Evolutionary conservation across 1,140 invertebrate genomes (phyloP).

Genomic region (Pachyrhynchus sulphureomaculatus): DNA sequence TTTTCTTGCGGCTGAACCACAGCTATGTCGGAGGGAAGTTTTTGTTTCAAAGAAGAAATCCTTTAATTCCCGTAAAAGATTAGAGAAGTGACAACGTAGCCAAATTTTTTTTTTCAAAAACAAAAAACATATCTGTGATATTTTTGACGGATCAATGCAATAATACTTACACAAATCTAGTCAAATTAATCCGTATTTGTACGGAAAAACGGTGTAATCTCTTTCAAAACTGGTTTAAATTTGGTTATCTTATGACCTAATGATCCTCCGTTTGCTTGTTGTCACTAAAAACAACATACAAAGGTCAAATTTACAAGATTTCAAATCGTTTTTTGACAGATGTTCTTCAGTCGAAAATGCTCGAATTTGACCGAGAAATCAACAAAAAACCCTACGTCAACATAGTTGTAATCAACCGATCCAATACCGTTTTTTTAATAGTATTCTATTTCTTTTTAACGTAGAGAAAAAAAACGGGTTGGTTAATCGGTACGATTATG

Average conservation of each 20-base stretch:
- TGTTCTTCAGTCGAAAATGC: too few relatives aligned
- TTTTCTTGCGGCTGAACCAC: constrained; percentile 28
- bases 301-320: not conserved
- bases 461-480: constrained; percentile 22
- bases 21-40: constrained; percentile 30
- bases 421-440: constrained; percentile 25
- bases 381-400: constrained; percentile 8
- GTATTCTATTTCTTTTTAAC: not conserved
- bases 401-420: constrained; percentile 32
- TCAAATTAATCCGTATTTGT: too few relatives aligned
- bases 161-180: too few relatives aligned
- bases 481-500: constrained; percentile 32
- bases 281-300: not conserved
- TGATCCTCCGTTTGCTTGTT: not conserved
- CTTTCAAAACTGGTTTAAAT: too few relatives aligned
- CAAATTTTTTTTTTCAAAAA: too few relatives aligned
- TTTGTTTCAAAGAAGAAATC: not conserved
- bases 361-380: not conserved
- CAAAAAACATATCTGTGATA: too few relatives aligned
- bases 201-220: too few relatives aligned
- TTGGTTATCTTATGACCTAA: not conserved
- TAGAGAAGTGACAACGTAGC: too few relatives aligned
- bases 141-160: too few relatives aligned
- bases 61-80: constrained; percentile 4
- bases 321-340: too few relatives aligned